Percentiles rank a stretch among this genome's conserved stretches.
Evolutionary conservation across 2,888 invertebrate genomes (phyloP).

Genomic region (Idaea biselata): DNA sequence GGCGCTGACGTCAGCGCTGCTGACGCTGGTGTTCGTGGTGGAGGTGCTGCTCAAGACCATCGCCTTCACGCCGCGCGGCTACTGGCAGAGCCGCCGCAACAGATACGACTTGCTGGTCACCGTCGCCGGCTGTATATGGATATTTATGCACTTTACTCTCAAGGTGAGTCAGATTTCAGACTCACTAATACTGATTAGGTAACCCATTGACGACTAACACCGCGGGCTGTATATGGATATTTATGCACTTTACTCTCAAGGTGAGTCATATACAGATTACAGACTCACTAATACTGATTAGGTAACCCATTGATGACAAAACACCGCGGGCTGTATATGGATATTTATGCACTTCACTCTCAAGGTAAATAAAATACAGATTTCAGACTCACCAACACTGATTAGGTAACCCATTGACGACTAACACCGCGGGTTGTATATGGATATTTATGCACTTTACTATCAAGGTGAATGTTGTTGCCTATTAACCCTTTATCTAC

Average conservation of each 20-base stretch:
- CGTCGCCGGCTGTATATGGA: constrained; percentile 97
- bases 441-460: constrained; percentile 98
- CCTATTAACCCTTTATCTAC: too few species aligned
- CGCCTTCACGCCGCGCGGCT: constrained; percentile 98
- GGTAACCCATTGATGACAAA: constrained; percentile 13
- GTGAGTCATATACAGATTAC: constrained; percentile 76
- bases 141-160: constrained; percentile 93
- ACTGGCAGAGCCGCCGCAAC: constrained; percentile 98
- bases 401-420: too few species aligned
- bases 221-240: constrained; percentile 97
- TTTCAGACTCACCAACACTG: too few species aligned
- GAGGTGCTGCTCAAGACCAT: constrained; percentile 99
- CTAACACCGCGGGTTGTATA: constrained; percentile 94
- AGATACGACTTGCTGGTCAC: constrained; percentile 98
- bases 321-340: constrained; percentile 96
- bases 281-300: too few species aligned
- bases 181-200: background rate
- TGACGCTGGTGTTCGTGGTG: constrained; percentile 95
- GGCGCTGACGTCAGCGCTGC: constrained; percentile 91
- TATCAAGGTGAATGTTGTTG: constrained; percentile 89
- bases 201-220: constrained; percentile 15
- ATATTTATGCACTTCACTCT: constrained; percentile 95
- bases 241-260: constrained; percentile 93
- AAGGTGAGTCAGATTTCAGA: constrained; percentile 79
- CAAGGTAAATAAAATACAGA: too few species aligned